Evolutionary conservation across 2,113 vertebrate species (phyloP).

Genomic region (Odontesthes bonariensis): DNA sequence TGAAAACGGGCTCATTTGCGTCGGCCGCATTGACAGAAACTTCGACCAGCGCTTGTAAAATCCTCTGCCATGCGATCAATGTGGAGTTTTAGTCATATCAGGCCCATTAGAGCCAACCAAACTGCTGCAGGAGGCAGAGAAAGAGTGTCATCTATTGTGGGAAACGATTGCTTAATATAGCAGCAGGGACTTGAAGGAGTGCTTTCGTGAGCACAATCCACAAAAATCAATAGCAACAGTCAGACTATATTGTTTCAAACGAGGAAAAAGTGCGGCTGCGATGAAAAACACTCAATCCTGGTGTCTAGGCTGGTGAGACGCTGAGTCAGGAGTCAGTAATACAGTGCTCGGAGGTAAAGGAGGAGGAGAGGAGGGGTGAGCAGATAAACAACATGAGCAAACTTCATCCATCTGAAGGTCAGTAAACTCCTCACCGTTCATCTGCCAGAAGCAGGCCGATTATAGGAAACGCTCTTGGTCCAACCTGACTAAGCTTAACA

Average conservation of each 20-base stretch:
- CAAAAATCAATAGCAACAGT: constrained; percentile 88
- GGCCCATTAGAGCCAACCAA: constrained; percentile 88
- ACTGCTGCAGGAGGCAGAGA: constrained; percentile 85
- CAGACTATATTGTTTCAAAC: constrained; percentile 83
- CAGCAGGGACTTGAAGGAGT: constrained; percentile 84
- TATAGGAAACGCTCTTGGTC: no score
- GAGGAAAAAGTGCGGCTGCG: constrained; percentile 81
- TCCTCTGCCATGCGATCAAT: constrained; percentile 89
- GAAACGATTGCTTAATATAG: constrained; percentile 93
- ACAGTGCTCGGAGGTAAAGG: constrained; percentile 46
- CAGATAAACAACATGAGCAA: constrained; percentile 37
- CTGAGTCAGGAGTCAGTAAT: constrained; percentile 81
- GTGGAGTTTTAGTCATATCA: constrained; percentile 88
- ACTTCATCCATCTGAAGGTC: constrained; percentile 71
- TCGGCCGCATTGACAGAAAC: constrained; percentile 69
- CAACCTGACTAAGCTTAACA: no score
- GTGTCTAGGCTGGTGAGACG: constrained; percentile 75
- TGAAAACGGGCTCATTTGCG: constrained; percentile 72
- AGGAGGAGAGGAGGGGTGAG: constrained; percentile 14
- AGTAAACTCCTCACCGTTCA: constrained; percentile 18
- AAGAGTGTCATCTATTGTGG: constrained; percentile 89
- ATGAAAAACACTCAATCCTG: constrained; percentile 79
- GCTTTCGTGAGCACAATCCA: constrained; percentile 84
- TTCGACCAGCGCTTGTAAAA: constrained; percentile 72
- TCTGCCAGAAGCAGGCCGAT: background rate